phyloP scores from a whole-genome alignment of 2,888 invertebrate species.

The Diaperis boleti region DNA sequence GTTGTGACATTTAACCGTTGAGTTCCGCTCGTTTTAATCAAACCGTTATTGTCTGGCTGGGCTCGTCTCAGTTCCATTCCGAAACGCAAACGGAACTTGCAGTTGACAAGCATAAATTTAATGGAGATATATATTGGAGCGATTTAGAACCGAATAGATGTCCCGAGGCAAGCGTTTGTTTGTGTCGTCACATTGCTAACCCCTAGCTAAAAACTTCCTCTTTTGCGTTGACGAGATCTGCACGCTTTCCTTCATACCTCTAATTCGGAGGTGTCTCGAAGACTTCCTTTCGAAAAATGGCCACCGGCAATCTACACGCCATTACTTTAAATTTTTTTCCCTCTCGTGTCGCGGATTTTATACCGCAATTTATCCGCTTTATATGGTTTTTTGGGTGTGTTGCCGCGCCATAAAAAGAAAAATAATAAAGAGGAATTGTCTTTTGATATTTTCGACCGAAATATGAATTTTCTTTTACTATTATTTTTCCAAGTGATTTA shows the following conservation, averaged over 20 bases:
- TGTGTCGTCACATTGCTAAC: slow-evolving; percentile 53
- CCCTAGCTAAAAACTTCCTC: slow-evolving; percentile 35
- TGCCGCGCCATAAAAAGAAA: slow-evolving; percentile 50
- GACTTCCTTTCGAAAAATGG: slow-evolving; percentile 9
- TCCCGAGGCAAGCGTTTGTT: slow-evolving; percentile 57
- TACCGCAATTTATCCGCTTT: slow-evolving; percentile 45
- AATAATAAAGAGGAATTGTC: slow-evolving; percentile 54
- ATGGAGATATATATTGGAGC: slow-evolving; percentile 50
- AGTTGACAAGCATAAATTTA: slow-evolving; percentile 54
- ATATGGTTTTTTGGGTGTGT: slow-evolving; percentile 46
- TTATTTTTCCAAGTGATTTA: slow-evolving; percentile 52
- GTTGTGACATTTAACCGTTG: slow-evolving; percentile 48
- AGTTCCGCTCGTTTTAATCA: slow-evolving; percentile 52
- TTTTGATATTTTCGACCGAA: slow-evolving; percentile 54
- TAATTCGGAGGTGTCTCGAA: slow-evolving; percentile 34
- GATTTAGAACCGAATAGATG: slow-evolving; percentile 52
- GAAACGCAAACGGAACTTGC: slow-evolving; percentile 53
- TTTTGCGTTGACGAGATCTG: slow-evolving; percentile 23
- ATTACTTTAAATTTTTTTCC: slow-evolving; percentile 32
- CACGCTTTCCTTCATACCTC: slow-evolving; percentile 37
- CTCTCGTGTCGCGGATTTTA: slow-evolving; percentile 35
- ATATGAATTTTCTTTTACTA: slow-evolving; percentile 53
- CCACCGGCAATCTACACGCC: slow-evolving; percentile 14
- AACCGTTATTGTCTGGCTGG: slow-evolving; percentile 50
- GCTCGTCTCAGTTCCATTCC: slow-evolving; percentile 48